These are phyloP conservation scores for Glossosoma conforme DNA, from an alignment of 1,140 invertebrate genomes.

Conservation along the genomic window DNA sequence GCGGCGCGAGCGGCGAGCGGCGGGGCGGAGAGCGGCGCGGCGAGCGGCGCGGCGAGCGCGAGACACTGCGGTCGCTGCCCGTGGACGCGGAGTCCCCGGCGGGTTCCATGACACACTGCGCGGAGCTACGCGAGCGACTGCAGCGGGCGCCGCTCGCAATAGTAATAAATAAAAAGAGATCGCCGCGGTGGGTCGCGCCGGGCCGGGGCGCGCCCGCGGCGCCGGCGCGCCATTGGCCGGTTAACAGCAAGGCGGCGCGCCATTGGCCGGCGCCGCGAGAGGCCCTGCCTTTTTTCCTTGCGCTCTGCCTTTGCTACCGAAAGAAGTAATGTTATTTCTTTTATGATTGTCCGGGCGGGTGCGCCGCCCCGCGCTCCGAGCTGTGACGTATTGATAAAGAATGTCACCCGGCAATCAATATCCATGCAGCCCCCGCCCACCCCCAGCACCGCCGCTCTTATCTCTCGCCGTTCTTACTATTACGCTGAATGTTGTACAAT, in stretches of 20 bases:
- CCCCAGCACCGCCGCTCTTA: conserved; percentile 13
- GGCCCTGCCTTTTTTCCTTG: conserved; percentile 18
- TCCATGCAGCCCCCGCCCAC: conserved; percentile 33
- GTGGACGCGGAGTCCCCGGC: conserved; percentile 59
- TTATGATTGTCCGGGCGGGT: conserved; percentile 11
- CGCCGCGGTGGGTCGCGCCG: conserved; percentile 18
- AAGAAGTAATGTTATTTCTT: conserved; percentile 24
- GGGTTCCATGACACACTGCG: conserved; percentile 48
- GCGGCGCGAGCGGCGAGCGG: conserved; percentile 47
- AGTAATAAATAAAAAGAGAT: conserved; percentile 29
- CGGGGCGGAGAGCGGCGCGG: conserved; percentile 46
- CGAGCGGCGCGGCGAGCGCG: conserved; percentile 52
- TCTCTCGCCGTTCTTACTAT: too few species aligned
- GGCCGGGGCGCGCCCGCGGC: conserved; percentile 13
- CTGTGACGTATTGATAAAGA: conserved; percentile 55
- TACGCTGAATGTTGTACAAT: too few species aligned
- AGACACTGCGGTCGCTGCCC: conserved; percentile 59
- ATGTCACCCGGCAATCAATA: conserved; percentile 58
- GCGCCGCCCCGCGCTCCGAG: conserved; percentile 4
- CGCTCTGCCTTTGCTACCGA: conserved; percentile 17
- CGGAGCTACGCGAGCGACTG: conserved; percentile 25
- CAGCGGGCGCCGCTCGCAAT: conserved; percentile 24
- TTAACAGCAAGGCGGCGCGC: neutral
- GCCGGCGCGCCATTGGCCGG: conserved; percentile 16
- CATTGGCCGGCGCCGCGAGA: conserved; percentile 14